Percentiles rank a stretch among this genome's conserved stretches.
Conservation (phyloP, 2,797 vertebrate genomes). For the Acipenser transmontanus region DNA sequence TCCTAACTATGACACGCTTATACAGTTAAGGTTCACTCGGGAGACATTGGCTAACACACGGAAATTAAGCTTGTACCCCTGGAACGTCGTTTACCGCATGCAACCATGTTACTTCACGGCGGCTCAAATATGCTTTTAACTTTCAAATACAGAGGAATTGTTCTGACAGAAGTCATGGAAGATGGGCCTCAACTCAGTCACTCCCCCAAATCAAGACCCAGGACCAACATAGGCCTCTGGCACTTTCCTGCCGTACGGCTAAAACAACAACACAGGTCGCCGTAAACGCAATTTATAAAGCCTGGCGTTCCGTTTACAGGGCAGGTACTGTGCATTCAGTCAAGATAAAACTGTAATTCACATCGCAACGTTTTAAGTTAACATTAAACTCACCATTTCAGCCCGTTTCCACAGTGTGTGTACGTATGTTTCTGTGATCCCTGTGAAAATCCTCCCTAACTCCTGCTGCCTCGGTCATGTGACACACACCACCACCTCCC, state of each 20-base stretch:
- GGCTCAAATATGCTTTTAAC: too few species aligned
- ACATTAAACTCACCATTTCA: constrained; percentile 22
- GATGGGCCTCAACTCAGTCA: constrained; percentile 3
- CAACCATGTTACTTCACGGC: too few species aligned
- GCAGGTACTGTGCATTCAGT: not conserved
- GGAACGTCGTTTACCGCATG: too few species aligned
- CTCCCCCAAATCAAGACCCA: constrained; percentile 6
- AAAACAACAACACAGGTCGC: constrained; percentile 1
- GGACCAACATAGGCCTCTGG: constrained; percentile 10
- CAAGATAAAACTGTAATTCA: not conserved
- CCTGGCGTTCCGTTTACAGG: not conserved
- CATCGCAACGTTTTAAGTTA: not conserved
- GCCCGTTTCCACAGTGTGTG: constrained; percentile 12
- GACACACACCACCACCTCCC: not conserved
- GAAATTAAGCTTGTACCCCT: too few species aligned
- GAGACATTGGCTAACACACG: too few species aligned
- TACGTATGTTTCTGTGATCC: constrained; percentile 9
- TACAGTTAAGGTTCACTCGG: too few species aligned
- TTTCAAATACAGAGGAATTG: not conserved
- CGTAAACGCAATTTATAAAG: not conserved
- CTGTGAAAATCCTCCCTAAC: constrained; percentile 4
- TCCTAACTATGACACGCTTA: too few species aligned
- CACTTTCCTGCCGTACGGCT: not conserved
- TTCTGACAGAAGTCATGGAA: not conserved
- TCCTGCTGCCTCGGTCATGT: constrained; percentile 19